Evolutionary conservation across 1,140 invertebrate genomes (phyloP), one percentile per base, ranked within the genome.

Genomic region (Orius laevigatus): DNA sequence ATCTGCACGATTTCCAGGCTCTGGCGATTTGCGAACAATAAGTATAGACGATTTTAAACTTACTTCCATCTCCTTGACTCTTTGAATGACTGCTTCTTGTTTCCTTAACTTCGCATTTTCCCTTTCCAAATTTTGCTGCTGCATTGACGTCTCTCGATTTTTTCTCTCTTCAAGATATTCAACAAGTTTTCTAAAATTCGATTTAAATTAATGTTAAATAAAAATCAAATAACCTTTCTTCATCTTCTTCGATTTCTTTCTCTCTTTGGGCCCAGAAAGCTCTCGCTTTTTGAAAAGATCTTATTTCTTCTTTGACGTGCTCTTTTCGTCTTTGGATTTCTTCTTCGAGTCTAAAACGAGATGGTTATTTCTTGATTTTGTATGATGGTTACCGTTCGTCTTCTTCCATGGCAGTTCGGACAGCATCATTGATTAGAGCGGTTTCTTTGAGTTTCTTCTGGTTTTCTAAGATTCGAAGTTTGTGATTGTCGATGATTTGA

Each of bases 401-500:
- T 42, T 55, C 54, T 38, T 55, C 54, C 11, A 42, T 35, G 12
- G 51, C 49, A 36, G 34, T 46, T 12, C 12, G 36, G 5, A 53
- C 31, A 14, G 49, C 42, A 19, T 51, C 51, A 44, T 55, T 52
- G 18, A 55, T 36, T 8, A 55, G n/a, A 18, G 33, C 38, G 33
- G 53, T 55, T 33, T 55, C 54, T 25, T 20, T 31, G 20, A 55
- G 19, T 14, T 50, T 42, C 11, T 51, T 42, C 19, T 51, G 25
- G 20, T 51, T 49, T 5, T 50, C 54, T 32, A 18, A 34, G 32
- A 48, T 41, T 6, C 38, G 34, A 6, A 18, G 20, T 38, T 51
- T 52, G 9, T 53, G 43, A 9, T 39, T 31, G 25, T 40, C 35
- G 20, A 48, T 46, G 10, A 51, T 33, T 46, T 55, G 54, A 31